A percentile compares a stretch with the other conserved stretches of the same genome.
phyloP scores from a whole-genome alignment of 2,797 vertebrate genomes.

The Coranthus polyacanthus region DNA sequence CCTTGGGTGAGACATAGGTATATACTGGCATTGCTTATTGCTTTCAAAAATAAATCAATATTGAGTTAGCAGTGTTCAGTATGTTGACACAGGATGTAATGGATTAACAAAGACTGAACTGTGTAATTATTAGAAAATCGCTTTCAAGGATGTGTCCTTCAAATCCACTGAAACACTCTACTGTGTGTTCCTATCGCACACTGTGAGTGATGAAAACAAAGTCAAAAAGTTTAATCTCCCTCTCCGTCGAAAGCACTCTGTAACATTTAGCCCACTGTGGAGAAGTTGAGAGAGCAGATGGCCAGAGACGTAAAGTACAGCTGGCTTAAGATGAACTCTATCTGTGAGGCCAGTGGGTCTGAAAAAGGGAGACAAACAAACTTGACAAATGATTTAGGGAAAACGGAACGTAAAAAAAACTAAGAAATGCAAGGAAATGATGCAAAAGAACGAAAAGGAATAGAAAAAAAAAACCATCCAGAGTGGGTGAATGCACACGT shows the following conservation, averaged over 20 bases:
- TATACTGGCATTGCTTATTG: not conserved
- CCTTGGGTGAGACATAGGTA: not conserved
- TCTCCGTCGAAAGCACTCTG: slow-evolving; percentile 28
- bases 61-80: slow-evolving; percentile 28
- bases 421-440: not conserved
- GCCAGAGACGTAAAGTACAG: slow-evolving; percentile 36
- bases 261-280: slow-evolving; percentile 35
- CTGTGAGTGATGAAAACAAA: slow-evolving; percentile 32
- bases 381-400: slow-evolving; percentile 2
- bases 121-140: slow-evolving; percentile 36
- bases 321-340: slow-evolving; percentile 44
- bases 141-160: slow-evolving; percentile 42
- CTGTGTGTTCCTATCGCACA: slow-evolving; percentile 17
- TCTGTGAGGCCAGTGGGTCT: slow-evolving; percentile 12
- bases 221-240: slow-evolving; percentile 56
- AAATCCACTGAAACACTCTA: slow-evolving; percentile 25
- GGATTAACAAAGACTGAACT: slow-evolving; percentile 33
- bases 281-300: slow-evolving; percentile 66
- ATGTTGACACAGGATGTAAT: slow-evolving; percentile 11
- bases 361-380: slow-evolving; percentile 19
- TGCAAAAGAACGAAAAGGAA: not conserved
- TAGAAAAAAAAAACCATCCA: not conserved
- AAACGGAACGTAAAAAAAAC: not conserved
- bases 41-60: slow-evolving; percentile 41
- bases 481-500: slow-evolving; percentile 5